Conservation (phyloP, 2,888 invertebrate species). For the Ectemnius cavifrons region DNA sequence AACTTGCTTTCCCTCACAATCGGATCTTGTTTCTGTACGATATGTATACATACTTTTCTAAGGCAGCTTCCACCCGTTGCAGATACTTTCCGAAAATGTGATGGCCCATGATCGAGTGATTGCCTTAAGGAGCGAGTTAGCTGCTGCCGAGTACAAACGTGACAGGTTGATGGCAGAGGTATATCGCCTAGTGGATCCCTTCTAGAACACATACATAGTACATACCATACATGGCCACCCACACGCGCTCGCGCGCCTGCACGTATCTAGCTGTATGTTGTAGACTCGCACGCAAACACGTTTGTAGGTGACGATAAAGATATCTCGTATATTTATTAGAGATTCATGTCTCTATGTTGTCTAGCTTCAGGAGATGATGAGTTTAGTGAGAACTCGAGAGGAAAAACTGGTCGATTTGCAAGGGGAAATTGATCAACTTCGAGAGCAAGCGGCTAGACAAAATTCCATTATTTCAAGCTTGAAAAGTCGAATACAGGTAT, state of each 20-base stretch:
- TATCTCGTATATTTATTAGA: too few relatives aligned
- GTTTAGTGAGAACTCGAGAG: conserved; percentile 85
- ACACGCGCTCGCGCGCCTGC: too few relatives aligned
- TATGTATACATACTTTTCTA: too few relatives aligned
- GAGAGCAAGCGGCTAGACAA: conserved; percentile 90
- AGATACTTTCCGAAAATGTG: conserved; percentile 76
- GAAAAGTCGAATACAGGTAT: conserved; percentile 84
- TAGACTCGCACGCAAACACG: too few relatives aligned
- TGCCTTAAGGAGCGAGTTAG: conserved; percentile 89
- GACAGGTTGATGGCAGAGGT: conserved; percentile 89
- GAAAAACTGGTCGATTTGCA: conserved; percentile 87
- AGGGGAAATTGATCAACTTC: conserved; percentile 87
- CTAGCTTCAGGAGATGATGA: conserved; percentile 86
- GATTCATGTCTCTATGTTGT: conserved; percentile 32
- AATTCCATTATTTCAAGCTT: conserved; percentile 89
- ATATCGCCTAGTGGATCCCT: conserved; percentile 25
- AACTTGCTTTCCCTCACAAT: too few relatives aligned
- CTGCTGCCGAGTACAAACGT: conserved; percentile 90
- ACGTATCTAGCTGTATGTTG: too few relatives aligned
- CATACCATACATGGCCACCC: too few relatives aligned
- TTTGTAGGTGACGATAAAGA: too few relatives aligned
- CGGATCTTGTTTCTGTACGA: too few relatives aligned
- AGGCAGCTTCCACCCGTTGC: not conserved
- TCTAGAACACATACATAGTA: too few relatives aligned
- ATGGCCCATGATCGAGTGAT: conserved; percentile 85